These are phyloP conservation scores for Trididemnum nubilum DNA, from an alignment of 23 tunicate genomes.

Conservation along the genomic window DNA sequence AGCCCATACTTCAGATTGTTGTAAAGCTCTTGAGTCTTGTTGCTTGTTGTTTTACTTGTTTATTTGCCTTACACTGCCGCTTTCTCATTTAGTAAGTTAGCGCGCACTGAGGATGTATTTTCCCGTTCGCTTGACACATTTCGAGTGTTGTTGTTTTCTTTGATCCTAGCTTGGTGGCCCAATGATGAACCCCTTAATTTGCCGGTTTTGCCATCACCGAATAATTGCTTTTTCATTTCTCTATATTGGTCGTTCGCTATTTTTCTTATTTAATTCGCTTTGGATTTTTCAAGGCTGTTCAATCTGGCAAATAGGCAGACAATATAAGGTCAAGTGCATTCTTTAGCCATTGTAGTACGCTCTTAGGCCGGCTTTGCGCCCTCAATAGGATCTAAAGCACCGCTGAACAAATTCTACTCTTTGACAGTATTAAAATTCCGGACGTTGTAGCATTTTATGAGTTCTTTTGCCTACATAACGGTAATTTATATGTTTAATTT, in stretches of 20 bases:
- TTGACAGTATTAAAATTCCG: constrained; percentile 31
- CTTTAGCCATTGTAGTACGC: constrained; percentile 14
- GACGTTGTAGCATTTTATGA: constrained; percentile 5
- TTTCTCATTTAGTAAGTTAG: neutral
- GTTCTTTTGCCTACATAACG: neutral
- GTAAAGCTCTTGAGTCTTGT: neutral
- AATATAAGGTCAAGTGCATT: constrained; percentile 24
- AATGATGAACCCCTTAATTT: neutral
- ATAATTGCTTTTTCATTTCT: too few species aligned
- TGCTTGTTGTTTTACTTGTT: too few species aligned
- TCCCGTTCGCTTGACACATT: neutral
- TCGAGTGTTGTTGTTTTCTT: neutral
- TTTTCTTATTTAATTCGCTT: constrained; percentile 19
- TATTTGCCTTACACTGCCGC: neutral
- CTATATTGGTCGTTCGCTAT: too few species aligned
- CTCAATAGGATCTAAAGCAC: neutral
- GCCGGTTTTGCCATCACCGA: too few species aligned
- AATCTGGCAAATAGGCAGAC: constrained; percentile 2
- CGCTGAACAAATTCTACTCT: constrained; percentile 22
- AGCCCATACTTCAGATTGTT: neutral
- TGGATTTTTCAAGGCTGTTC: neutral
- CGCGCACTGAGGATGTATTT: neutral
- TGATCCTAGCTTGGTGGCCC: neutral
- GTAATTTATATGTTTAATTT: constrained; percentile 17
- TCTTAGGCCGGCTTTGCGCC: constrained; percentile 19